Conservation (phyloP, 2,113 vertebrate genomes). For the Struthio camelus region DNA sequence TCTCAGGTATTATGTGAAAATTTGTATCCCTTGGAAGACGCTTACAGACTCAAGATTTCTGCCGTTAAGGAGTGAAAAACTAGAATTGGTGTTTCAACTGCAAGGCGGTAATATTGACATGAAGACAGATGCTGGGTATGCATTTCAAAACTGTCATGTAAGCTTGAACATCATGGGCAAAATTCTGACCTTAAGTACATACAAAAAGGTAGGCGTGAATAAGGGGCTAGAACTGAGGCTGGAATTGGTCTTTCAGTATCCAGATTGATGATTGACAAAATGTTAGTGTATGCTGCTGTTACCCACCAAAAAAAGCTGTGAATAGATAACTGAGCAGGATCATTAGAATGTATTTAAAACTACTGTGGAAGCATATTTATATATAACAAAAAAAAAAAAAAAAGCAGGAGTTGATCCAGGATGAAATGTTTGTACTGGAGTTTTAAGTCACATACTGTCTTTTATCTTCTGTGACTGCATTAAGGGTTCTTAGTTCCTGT, state of each 20-base stretch:
- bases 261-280: neutral
- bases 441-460: neutral
- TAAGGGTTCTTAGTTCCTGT: neutral
- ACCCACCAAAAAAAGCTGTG: neutral
- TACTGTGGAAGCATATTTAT: fast-evolving
- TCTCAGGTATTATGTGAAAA: neutral
- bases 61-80: neutral
- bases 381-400: neutral
- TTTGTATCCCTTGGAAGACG: neutral
- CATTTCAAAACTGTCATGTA: neutral
- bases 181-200: neutral
- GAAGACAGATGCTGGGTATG: neutral
- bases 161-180: neutral
- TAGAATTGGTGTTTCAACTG: neutral
- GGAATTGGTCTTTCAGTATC: neutral
- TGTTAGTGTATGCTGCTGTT: neutral
- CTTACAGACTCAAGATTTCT: neutral
- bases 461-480: neutral
- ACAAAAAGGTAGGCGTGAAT: neutral
- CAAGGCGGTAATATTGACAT: neutral
- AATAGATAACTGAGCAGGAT: neutral
- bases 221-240: neutral
- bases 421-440: neutral
- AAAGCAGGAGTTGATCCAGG: neutral
- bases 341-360: neutral